These are phyloP conservation scores for Drosophila kurseongensis DNA, from an alignment of 1,140 invertebrate genomes.

Conservation along the genomic window DNA sequence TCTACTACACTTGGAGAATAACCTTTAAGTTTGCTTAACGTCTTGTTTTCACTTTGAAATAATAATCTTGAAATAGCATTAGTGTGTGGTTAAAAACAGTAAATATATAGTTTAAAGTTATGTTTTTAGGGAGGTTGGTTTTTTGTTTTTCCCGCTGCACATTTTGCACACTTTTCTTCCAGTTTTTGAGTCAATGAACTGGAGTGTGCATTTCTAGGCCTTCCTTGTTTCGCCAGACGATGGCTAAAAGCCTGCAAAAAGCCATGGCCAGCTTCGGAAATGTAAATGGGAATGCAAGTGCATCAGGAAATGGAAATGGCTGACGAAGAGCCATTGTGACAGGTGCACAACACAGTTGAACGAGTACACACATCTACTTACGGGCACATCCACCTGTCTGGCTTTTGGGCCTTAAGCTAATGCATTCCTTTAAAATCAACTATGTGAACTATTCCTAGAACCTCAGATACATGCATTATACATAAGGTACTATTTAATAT, in stretches of 20 bases:
- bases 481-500: constrained; percentile 19
- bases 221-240: constrained; percentile 53
- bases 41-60: no score
- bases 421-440: background rate
- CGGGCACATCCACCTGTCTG: constrained; percentile 30
- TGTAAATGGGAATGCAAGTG: constrained; percentile 21
- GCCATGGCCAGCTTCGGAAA: constrained; percentile 22
- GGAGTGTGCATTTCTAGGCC: constrained; percentile 59
- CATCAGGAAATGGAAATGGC: constrained; percentile 29
- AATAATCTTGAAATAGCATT: no score
- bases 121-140: no score
- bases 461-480: constrained; percentile 4
- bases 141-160: no score
- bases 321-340: constrained; percentile 40
- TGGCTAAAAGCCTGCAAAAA: constrained; percentile 65
- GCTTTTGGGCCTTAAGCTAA: constrained; percentile 7
- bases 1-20: background rate
- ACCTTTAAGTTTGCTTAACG: no score
- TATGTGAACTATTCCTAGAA: background rate
- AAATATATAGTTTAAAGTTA: no score
- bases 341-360: constrained; percentile 10
- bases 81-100: no score
- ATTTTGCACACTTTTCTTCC: background rate
- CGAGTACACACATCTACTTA: constrained; percentile 2
- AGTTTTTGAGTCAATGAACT: constrained; percentile 48